Base-by-base conservation (phyloP, 1,140 invertebrate species). In the Bombus confusus region DNA sequence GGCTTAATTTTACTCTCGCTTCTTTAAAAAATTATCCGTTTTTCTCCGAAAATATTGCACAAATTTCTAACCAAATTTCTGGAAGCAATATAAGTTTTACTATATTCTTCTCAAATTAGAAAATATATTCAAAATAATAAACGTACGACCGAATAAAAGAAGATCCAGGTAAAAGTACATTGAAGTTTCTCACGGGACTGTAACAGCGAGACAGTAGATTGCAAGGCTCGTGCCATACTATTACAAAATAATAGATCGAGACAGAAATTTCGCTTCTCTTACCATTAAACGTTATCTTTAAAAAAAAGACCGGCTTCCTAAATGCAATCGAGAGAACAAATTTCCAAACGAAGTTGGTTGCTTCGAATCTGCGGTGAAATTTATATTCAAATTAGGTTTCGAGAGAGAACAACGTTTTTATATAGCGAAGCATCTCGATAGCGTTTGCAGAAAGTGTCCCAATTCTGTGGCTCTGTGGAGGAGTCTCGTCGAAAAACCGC, bases 371-470 rank as follows among this genome's bases (percentile, higher is more conserved):
- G 15, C 31, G 2, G 64, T 3, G 31, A 18, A 80, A 80, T 80
- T 64, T 52, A 80, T 80, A 80, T 80, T 80, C 31, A 69, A 80
- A 69, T 80, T 80, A 39, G 25, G 12, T 39, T 57, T 28, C n/a
- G 13, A 31, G 52, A 52, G 68, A 37, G 41, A 9, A 69, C 41
- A 25, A 69, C 64, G 78, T 80, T 34, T 68, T 80, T 69, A n/a
- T n/a, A 28, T 15, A 5, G 41, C 10, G 25, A 80, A 80, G 31
- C 25, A 52, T 52, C 47, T 52, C 28, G 43, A 37, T 80, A 52
- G 13, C 41, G 12, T 80, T 80, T 18, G 64, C 25, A 41, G 41
- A 41, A 79, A 43, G 41, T 34, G 62, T 79, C 66, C 62, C 77
- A 79, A 34, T 39, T 68, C 22, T 31, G 39, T 25, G n/a, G 12